phyloP scores from a whole-genome alignment of 2,113 vertebrate species.

The Pseudopodoces humilis region DNA sequence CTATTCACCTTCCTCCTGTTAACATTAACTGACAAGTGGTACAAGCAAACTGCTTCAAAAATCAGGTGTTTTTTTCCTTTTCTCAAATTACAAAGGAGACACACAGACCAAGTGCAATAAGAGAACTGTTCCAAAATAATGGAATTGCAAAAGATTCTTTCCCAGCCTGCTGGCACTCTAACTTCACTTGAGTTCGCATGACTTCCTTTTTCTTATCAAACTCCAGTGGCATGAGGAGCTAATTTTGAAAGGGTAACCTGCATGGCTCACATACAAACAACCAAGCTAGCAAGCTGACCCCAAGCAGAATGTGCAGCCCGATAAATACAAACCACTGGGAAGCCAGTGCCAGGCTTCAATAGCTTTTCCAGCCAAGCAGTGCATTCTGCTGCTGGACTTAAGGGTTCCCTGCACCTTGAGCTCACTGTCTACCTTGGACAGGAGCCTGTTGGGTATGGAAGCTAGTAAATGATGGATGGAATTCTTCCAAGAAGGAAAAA shows the following conservation, averaged over 20 bases:
- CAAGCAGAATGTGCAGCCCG: slow-evolving; percentile 64
- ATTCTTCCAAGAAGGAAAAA: slow-evolving; percentile 66
- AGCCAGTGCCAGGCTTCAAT: not conserved
- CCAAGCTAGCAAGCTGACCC: slow-evolving; percentile 72
- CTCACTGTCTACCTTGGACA: not conserved
- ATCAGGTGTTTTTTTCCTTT: slow-evolving; percentile 58
- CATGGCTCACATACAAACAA: slow-evolving; percentile 86
- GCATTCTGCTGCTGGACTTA: not conserved
- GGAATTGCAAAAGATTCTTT: slow-evolving; percentile 60
- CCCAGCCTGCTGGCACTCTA: slow-evolving; percentile 68
- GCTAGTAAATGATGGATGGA: slow-evolving; percentile 41
- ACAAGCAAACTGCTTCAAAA: slow-evolving; percentile 54
- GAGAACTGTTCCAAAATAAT: slow-evolving; percentile 64
- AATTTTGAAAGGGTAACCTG: slow-evolving; percentile 83
- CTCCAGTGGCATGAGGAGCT: slow-evolving; percentile 89
- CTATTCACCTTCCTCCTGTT: slow-evolving; percentile 62
- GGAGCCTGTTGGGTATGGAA: slow-evolving; percentile 58
- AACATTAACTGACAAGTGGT: slow-evolving; percentile 28
- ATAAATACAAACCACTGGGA: not conserved
- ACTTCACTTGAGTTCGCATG: slow-evolving; percentile 77
- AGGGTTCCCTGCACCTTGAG: not conserved
- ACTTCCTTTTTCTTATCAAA: slow-evolving; percentile 72
- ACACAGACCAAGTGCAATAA: slow-evolving; percentile 79
- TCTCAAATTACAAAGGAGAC: slow-evolving; percentile 66
- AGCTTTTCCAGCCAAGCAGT: not conserved